These are phyloP conservation scores for Drosophila melanica DNA, from an alignment of 1,140 invertebrate species.

Conservation along the genomic window DNA sequence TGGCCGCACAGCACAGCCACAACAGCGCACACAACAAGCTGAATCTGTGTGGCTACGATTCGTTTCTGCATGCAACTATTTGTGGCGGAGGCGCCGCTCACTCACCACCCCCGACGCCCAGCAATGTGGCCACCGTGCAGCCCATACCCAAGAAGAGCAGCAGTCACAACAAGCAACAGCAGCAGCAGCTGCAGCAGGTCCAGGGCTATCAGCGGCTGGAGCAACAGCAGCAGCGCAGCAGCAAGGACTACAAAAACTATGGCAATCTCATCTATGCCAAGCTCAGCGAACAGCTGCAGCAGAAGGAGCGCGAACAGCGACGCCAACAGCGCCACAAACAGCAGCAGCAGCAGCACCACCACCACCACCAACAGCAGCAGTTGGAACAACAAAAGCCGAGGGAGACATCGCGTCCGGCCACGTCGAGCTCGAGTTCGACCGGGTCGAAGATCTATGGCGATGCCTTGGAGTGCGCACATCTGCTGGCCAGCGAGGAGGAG, in stretches of 20 bases:
- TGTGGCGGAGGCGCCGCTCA: constrained; percentile 80
- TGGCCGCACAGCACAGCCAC: constrained; percentile 77
- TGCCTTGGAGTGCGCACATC: constrained; percentile 76
- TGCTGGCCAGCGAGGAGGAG: constrained; percentile 79
- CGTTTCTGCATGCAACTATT: constrained; percentile 86
- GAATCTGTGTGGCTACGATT: constrained; percentile 86
- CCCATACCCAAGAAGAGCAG: constrained; percentile 67
- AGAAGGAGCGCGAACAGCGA: constrained; percentile 69
- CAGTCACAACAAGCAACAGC: constrained; percentile 44
- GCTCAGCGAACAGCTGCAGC: constrained; percentile 77
- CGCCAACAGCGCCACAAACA: constrained; percentile 68
- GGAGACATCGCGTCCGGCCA: constrained; percentile 33
- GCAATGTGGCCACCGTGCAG: constrained; percentile 77
- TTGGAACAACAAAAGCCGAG: constrained; percentile 26
- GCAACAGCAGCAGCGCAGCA: constrained; percentile 48
- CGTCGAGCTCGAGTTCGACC: constrained; percentile 59
- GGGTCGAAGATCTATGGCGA: constrained; percentile 68
- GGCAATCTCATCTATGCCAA: constrained; percentile 82
- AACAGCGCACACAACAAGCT: constrained; percentile 83
- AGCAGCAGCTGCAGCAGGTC: constrained; percentile 34
- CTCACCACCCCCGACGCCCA: constrained; percentile 64
- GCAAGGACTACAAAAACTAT: constrained; percentile 77
- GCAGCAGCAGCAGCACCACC: constrained; percentile 42
- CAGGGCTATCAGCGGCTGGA: constrained; percentile 72
- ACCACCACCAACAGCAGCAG: constrained; percentile 17